A percentile compares a stretch with the other conserved stretches of the same genome.
Conservation (phyloP, 2,797 vertebrate species). For the Chrosomus eos region DNA sequence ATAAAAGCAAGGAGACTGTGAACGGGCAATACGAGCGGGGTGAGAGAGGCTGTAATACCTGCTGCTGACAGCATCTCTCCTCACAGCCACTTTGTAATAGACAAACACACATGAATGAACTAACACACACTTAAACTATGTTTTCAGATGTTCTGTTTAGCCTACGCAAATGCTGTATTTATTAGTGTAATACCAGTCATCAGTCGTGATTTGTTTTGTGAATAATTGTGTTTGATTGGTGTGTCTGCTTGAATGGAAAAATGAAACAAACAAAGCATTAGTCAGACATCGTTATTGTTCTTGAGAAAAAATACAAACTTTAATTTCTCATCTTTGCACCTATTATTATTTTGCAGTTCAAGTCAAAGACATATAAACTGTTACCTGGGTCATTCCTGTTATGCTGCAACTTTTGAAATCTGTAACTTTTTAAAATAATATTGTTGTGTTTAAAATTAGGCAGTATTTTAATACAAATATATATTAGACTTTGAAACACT, state of each 20-base stretch:
- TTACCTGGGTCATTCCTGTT: not conserved
- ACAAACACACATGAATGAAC: not conserved
- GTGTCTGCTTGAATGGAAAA: not conserved
- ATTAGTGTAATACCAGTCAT: not conserved
- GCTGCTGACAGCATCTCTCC: constrained; percentile 66
- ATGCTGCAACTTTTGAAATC: not conserved
- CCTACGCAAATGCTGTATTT: not conserved
- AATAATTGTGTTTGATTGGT: not conserved
- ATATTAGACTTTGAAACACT: not conserved
- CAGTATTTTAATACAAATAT: not conserved
- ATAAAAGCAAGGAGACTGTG: constrained; percentile 24
- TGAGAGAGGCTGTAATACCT: constrained; percentile 57
- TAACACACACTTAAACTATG: not conserved
- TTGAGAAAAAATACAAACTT: not conserved
- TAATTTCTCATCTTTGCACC: not conserved
- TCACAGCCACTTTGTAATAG: constrained; percentile 51
- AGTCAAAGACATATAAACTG: not conserved
- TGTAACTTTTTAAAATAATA: not conserved
- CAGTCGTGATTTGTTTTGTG: not conserved
- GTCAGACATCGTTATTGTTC: not conserved
- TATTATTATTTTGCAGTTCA: not conserved
- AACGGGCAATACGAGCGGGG: constrained; percentile 27
- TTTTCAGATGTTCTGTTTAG: constrained; percentile 24
- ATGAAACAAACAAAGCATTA: not conserved
- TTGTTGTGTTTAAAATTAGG: not conserved